Evolutionary conservation across 2,888 invertebrate genomes (phyloP).

Genomic region (Mechanitis messenoides): DNA sequence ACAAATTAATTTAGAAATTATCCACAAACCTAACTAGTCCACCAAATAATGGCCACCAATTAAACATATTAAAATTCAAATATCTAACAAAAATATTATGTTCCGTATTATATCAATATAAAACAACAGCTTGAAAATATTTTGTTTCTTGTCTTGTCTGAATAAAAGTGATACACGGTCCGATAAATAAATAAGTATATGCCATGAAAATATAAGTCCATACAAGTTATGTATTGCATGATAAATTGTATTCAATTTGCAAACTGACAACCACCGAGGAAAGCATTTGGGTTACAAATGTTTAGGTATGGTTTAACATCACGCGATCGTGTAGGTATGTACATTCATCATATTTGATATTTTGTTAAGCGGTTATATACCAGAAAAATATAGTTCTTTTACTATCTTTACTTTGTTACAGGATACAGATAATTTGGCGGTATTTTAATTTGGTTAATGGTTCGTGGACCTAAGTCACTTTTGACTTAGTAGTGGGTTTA

Average conservation of each 20-base stretch:
- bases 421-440: no score
- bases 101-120: no score
- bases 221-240: constrained; percentile 61
- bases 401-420: not conserved
- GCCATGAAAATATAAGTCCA: constrained; percentile 43
- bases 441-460: no score
- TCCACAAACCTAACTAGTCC: no score
- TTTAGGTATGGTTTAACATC: constrained; percentile 59
- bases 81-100: not conserved
- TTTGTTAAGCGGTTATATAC: not conserved
- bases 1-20: no score
- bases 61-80: not conserved
- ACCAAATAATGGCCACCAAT: no score
- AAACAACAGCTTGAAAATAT: no score
- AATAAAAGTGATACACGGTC: not conserved
- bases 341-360: constrained; percentile 9
- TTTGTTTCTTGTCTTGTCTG: no score
- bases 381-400: not conserved
- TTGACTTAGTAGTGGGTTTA: no score
- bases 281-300: constrained; percentile 71
- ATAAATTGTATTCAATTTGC: constrained; percentile 73
- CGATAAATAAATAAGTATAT: constrained; percentile 10
- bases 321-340: constrained; percentile 50
- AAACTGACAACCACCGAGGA: constrained; percentile 65
- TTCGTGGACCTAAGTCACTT: no score